phyloP scores from a whole-genome alignment of 2,113 vertebrate genomes.

The Phocoena phocoena region DNA sequence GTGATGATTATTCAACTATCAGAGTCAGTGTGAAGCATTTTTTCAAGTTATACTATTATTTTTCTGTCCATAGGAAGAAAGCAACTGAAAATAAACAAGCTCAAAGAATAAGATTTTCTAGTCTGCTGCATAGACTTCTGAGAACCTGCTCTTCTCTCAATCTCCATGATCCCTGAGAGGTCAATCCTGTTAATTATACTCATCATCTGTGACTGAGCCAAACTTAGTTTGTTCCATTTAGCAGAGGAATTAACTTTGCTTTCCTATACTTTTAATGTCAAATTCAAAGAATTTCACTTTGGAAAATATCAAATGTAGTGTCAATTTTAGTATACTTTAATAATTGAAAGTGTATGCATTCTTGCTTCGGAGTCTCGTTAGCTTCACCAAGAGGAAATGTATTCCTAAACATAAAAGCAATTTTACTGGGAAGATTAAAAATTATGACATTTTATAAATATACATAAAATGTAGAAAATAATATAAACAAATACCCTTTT shows the following conservation, averaged over 20 bases:
- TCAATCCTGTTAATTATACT: not conserved
- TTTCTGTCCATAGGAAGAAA: not conserved
- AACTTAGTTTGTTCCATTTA: not conserved
- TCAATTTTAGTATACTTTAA: not conserved
- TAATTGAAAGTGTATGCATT: not conserved
- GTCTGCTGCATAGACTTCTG: not conserved
- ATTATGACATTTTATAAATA: not conserved
- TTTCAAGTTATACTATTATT: not conserved
- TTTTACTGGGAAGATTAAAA: not conserved
- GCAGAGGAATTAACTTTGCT: not conserved
- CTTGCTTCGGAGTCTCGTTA: not conserved
- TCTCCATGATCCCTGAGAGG: not conserved
- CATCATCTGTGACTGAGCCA: not conserved
- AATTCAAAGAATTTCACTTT: constrained; percentile 28
- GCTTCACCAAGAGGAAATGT: not conserved
- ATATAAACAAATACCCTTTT: not conserved
- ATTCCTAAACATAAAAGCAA: constrained; percentile 11
- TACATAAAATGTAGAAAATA: not conserved
- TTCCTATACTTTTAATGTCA: not conserved
- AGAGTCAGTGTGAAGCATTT: not conserved
- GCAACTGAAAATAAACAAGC: not conserved
- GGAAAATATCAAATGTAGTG: not conserved
- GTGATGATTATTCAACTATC: not conserved
- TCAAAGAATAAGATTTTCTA: not conserved
- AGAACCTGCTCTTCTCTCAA: not conserved